phyloP scores from a whole-genome alignment of 2,797 vertebrate genomes.

The Bovichtus variegatus region DNA sequence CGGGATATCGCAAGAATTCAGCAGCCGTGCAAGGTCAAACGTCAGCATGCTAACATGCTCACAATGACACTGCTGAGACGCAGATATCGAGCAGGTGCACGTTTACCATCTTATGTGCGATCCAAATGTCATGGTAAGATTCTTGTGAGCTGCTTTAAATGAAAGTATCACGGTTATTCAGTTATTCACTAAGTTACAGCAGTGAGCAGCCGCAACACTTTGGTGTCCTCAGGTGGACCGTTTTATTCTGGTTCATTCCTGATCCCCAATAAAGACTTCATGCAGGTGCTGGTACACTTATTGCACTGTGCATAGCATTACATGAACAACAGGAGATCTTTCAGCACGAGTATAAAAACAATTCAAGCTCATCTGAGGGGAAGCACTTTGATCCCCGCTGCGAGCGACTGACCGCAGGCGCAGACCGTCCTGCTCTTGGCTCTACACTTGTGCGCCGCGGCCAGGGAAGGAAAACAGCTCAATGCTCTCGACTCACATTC shows the following conservation, averaged over 20 bases:
- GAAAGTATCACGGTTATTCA: not conserved
- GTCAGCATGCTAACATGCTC: not conserved
- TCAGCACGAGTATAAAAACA: not conserved
- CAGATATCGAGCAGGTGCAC: not conserved
- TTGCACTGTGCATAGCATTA: conserved; percentile 1
- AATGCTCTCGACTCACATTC: conserved; percentile 42
- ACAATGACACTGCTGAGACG: not conserved
- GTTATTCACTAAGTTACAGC: conserved; percentile 3
- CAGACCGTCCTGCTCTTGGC: conserved; percentile 47
- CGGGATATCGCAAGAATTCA: no score
- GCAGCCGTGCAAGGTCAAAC: no score
- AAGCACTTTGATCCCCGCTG: conserved; percentile 29
- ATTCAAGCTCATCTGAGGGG: conserved; percentile 4
- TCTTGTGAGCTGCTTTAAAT: not conserved
- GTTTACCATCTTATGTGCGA: no score
- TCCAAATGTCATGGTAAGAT: not conserved
- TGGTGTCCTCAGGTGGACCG: not conserved
- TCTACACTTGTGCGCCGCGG: conserved; percentile 40
- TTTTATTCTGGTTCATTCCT: conserved; percentile 11
- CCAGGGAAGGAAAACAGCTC: conserved; percentile 60
- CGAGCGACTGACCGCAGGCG: conserved; percentile 26
- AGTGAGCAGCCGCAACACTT: not conserved
- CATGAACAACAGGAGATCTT: conserved; percentile 8
- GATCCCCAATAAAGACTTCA: not conserved
- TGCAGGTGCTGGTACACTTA: not conserved